These are phyloP conservation scores for Acanthaster planci DNA, from an alignment of 35 echinoderm and acorn worm species.

Conservation along the genomic window DNA sequence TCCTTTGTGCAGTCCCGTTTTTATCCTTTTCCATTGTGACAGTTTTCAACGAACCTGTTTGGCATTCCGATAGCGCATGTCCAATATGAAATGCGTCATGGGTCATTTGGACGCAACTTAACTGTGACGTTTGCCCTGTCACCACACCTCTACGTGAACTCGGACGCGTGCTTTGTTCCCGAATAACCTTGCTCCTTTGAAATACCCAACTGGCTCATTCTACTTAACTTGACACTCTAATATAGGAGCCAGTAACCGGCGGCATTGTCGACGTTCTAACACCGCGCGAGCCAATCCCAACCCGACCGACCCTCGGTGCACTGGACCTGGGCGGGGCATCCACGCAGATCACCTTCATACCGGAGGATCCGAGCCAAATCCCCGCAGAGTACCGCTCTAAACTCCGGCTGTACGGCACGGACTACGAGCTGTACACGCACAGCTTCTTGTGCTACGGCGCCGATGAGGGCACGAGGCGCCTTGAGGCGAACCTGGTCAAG, in stretches of 20 bases:
- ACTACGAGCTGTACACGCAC: conserved; percentile 40
- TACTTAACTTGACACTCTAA: too few relatives aligned
- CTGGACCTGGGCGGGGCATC: conserved; percentile 59
- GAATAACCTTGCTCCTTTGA: too few relatives aligned
- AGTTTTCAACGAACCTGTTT: too few relatives aligned
- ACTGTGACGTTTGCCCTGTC: too few relatives aligned
- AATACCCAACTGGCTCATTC: too few relatives aligned
- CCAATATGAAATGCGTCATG: too few relatives aligned
- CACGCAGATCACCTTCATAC: conserved; percentile 50
- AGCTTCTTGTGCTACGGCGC: conserved; percentile 59
- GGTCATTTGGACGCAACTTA: too few relatives aligned
- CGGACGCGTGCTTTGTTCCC: too few relatives aligned
- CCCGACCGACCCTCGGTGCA: conserved; percentile 36
- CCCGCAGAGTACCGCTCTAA: neutral
- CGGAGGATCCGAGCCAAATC: conserved; percentile 25
- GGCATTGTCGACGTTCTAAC: neutral
- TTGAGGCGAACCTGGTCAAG: conserved; percentile 43
- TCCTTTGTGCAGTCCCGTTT: too few relatives aligned
- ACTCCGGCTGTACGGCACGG: conserved; percentile 42
- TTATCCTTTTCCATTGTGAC: too few relatives aligned
- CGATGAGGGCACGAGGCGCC: conserved; percentile 35
- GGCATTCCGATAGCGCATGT: too few relatives aligned
- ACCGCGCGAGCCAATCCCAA: neutral
- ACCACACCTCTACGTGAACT: too few relatives aligned
- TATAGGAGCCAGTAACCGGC: conserved; percentile 13